phyloP scores from a whole-genome alignment of 2,113 vertebrate species.

The Scolopax mira region DNA sequence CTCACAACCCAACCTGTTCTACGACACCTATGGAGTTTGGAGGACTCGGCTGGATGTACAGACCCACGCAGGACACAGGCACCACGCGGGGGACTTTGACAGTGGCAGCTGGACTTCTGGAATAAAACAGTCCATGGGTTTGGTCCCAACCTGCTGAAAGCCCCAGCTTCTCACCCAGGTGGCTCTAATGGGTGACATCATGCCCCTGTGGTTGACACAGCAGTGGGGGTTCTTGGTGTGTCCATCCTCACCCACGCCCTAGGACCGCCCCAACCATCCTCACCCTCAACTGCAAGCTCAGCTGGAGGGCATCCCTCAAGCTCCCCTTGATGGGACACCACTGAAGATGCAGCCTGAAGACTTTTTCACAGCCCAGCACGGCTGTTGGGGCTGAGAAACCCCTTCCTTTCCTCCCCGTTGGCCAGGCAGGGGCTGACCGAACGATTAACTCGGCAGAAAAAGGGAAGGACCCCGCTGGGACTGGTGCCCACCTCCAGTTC shows the following conservation, averaged over 20 bases:
- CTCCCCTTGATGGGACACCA: background rate
- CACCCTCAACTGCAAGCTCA: fast-evolving
- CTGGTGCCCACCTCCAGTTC: background rate
- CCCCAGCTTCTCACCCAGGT: background rate
- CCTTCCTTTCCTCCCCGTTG: background rate
- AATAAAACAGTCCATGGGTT: fast-evolving
- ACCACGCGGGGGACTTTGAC: background rate
- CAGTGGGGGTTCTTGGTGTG: background rate
- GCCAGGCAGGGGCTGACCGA: background rate
- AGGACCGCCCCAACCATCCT: background rate
- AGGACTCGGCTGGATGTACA: background rate
- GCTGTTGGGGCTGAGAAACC: background rate
- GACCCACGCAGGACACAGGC: background rate
- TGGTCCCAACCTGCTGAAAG: background rate
- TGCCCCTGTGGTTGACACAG: background rate
- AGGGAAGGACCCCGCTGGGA: background rate
- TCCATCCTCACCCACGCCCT: background rate
- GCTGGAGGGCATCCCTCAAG: background rate
- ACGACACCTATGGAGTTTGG: background rate
- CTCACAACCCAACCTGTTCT: background rate
- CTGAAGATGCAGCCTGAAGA: background rate
- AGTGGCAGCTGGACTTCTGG: background rate
- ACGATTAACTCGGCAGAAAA: background rate
- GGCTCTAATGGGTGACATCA: background rate
- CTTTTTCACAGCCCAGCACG: background rate